phyloP scores from a whole-genome alignment of 2,797 vertebrate species.

The Muscicapa comitata region DNA sequence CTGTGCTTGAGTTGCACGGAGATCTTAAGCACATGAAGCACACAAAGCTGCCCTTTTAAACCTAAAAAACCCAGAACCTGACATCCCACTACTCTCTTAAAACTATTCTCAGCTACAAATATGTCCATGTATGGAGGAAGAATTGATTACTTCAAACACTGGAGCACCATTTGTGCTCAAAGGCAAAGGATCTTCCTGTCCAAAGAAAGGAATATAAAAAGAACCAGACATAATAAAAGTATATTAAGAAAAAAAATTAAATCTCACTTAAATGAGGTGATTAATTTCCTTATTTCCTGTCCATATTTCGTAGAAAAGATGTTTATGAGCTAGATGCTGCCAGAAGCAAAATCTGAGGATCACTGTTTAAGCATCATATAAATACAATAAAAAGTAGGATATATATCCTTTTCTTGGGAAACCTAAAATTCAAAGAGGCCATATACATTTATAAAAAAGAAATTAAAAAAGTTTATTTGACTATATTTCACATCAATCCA shows the following conservation, averaged over 20 bases:
- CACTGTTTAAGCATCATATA: background rate
- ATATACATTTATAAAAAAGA: no score
- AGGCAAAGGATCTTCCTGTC: background rate
- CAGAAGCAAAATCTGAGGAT: background rate
- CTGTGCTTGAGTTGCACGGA: background rate
- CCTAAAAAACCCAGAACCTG: background rate
- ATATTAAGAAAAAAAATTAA: background rate
- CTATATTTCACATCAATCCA: background rate
- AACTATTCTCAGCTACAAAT: background rate
- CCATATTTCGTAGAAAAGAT: background rate
- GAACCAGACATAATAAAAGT: background rate
- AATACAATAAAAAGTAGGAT: background rate
- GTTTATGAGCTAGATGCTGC: background rate
- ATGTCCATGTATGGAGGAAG: background rate
- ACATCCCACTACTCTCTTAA: background rate
- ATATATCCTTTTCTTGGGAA: background rate
- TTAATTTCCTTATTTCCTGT: background rate
- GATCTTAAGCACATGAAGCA: background rate
- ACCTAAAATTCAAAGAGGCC: background rate
- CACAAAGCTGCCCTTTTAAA: background rate
- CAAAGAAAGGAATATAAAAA: background rate
- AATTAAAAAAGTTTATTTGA: fast-evolving
- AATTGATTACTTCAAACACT: background rate
- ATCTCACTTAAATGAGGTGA: background rate
- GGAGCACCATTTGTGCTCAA: background rate